A percentile compares a stretch with the other conserved stretches of the same genome.
Evolutionary conservation across 2,888 invertebrate genomes (phyloP).

Genomic region (Drosophila quasianomalipes): DNA sequence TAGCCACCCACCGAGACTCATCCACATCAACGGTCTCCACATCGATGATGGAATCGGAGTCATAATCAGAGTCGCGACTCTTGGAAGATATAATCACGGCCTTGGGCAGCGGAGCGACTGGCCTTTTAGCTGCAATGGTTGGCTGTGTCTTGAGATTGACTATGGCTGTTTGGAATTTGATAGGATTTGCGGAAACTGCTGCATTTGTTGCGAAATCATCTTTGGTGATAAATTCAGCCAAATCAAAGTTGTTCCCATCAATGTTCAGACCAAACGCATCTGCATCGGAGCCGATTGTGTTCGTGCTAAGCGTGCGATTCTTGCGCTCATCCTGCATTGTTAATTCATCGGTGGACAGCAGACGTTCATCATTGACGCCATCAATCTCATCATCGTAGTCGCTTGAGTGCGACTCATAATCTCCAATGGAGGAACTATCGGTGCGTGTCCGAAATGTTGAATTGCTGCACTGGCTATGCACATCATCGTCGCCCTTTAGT

Average conservation of each 20-base stretch:
- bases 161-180: slow-evolving; percentile 5
- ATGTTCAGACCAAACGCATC: slow-evolving; percentile 80
- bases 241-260: slow-evolving; percentile 83
- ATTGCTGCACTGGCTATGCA: slow-evolving; percentile 76
- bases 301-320: slow-evolving; percentile 76
- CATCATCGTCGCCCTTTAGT: slow-evolving; percentile 57
- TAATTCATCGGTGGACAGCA: slow-evolving; percentile 19
- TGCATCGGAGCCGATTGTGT: slow-evolving; percentile 75
- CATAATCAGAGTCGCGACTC: slow-evolving; percentile 75
- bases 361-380: slow-evolving; percentile 17
- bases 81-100: slow-evolving; percentile 41
- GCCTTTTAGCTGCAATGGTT: background rate
- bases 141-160: background rate
- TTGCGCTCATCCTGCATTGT: slow-evolving; percentile 49
- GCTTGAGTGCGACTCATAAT: slow-evolving; percentile 85
- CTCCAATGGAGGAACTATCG: slow-evolving; percentile 84
- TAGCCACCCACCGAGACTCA: slow-evolving; percentile 43
- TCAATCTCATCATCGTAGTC: slow-evolving; percentile 83
- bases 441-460: slow-evolving; percentile 83
- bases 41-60: slow-evolving; percentile 84
- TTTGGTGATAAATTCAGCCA: slow-evolving; percentile 84
- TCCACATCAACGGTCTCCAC: slow-evolving; percentile 84
- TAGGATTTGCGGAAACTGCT: background rate
- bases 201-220: slow-evolving; percentile 77
- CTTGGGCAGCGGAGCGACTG: slow-evolving; percentile 12